Conservation (phyloP, 2,888 invertebrate species). For the Chrysolina haemoptera region DNA sequence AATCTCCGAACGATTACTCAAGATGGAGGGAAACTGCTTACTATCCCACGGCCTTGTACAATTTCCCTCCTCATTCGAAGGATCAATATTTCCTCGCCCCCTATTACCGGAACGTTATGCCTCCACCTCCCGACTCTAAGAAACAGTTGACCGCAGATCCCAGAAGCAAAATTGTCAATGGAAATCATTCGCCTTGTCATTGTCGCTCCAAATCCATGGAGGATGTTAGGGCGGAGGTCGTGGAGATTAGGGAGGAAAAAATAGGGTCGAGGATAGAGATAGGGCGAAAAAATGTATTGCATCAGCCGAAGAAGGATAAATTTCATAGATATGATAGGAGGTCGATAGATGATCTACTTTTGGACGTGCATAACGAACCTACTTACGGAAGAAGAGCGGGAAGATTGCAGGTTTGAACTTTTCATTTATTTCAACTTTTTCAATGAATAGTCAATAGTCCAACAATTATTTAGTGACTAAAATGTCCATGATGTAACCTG, state of each 20-base stretch:
- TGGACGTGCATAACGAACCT: slow-evolving; percentile 70
- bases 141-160: slow-evolving; percentile 65
- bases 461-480: no score
- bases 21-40: slow-evolving; percentile 68
- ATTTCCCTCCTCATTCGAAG: slow-evolving; percentile 70
- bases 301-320: slow-evolving; percentile 66
- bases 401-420: slow-evolving; percentile 71
- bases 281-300: slow-evolving; percentile 65
- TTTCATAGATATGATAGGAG: slow-evolving; percentile 68
- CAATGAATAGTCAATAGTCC: no score
- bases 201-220: slow-evolving; percentile 78
- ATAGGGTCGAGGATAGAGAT: slow-evolving; percentile 70
- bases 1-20: slow-evolving; percentile 17
- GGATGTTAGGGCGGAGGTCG: slow-evolving; percentile 78
- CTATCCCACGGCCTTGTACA: slow-evolving; percentile 71
- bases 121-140: slow-evolving; percentile 71
- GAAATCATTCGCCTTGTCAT: slow-evolving; percentile 70
- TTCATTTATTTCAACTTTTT: not conserved
- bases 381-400: slow-evolving; percentile 65
- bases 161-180: slow-evolving; percentile 51
- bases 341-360: slow-evolving; percentile 81
- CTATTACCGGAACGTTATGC: slow-evolving; percentile 78
- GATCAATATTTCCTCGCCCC: slow-evolving; percentile 80
- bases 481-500: no score
- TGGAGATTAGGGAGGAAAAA: slow-evolving; percentile 58